Percentiles rank a stretch among this genome's conserved stretches.
These are phyloP conservation scores for Aphaenogaster rudis DNA, from an alignment of 1,140 invertebrate genomes.

Conservation along the genomic window DNA sequence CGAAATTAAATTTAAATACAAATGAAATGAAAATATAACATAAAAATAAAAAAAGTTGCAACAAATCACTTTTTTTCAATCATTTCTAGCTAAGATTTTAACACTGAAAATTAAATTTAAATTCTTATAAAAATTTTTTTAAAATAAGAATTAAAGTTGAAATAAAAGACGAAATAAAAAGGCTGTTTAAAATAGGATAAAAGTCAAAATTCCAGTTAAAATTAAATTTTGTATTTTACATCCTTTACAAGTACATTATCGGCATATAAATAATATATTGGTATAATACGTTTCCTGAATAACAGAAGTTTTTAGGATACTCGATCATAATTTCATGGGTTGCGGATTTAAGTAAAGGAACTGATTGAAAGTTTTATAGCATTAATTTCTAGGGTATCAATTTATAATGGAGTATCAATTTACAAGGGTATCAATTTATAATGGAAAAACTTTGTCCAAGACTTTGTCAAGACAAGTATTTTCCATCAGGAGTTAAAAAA, in stretches of 20 bases:
- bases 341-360: not conserved
- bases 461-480: not conserved
- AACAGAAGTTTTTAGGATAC: not conserved
- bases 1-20: not conserved
- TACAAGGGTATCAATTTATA: slow-evolving; percentile 1
- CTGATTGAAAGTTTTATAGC: not conserved
- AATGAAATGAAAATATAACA: not conserved
- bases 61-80: not conserved
- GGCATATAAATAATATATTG: not conserved
- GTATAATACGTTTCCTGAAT: too few relatives aligned
- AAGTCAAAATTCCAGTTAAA: not conserved
- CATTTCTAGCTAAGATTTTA: not conserved
- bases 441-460: slow-evolving; percentile 9
- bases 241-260: not conserved
- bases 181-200: not conserved
- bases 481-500: slow-evolving; percentile 24
- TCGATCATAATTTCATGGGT: not conserved
- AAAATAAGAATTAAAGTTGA: not conserved
- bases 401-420: slow-evolving; percentile 8
- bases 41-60: not conserved
- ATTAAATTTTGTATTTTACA: not conserved
- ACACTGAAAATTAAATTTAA: not conserved
- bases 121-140: not conserved
- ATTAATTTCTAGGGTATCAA: not conserved
- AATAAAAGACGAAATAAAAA: not conserved